Evolutionary conservation across 1,140 invertebrate genomes (phyloP).

Genomic region (Lordiphosa collinella): DNA sequence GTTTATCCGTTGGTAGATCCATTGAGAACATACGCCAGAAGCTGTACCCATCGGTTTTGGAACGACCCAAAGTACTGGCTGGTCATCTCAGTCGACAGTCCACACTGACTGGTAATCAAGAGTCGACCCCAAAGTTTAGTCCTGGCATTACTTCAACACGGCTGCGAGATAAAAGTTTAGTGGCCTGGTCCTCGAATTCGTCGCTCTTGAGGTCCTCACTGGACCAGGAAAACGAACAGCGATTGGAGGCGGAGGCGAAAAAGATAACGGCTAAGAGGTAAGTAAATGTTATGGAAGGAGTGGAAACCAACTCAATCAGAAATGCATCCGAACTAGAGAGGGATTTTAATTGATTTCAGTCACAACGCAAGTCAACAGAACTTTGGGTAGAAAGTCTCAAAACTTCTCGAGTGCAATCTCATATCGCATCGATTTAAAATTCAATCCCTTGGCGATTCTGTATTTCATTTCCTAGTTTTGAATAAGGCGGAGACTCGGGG

Average conservation of each 20-base stretch:
- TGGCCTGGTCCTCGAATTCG: slow-evolving; percentile 63
- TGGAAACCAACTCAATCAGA: no score
- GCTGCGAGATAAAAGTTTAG: slow-evolving; percentile 43
- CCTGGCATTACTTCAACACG: slow-evolving; percentile 21
- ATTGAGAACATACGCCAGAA: slow-evolving; percentile 70
- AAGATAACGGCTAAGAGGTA: slow-evolving; percentile 31
- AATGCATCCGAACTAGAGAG: no score
- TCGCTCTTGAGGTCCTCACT: slow-evolving; percentile 46
- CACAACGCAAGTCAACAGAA: no score
- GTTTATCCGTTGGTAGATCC: slow-evolving; percentile 68
- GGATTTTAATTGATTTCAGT: no score
- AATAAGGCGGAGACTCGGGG: no score
- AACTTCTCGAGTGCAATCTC: no score
- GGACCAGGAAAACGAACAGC: slow-evolving; percentile 31
- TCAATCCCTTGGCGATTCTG: no score
- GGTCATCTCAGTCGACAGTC: slow-evolving; percentile 28
- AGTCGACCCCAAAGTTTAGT: slow-evolving; percentile 10
- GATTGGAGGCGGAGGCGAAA: slow-evolving; percentile 2
- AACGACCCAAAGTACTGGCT: no score
- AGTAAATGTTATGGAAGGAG: neutral
- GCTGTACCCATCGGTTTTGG: slow-evolving; percentile 31
- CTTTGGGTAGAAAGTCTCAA: no score
- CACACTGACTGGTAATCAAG: slow-evolving; percentile 25
- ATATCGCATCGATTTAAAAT: no score
- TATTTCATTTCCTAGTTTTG: no score